Evolutionary conservation across 2,797 vertebrate species (phyloP).

Genomic region (Xerus rutilus): DNA sequence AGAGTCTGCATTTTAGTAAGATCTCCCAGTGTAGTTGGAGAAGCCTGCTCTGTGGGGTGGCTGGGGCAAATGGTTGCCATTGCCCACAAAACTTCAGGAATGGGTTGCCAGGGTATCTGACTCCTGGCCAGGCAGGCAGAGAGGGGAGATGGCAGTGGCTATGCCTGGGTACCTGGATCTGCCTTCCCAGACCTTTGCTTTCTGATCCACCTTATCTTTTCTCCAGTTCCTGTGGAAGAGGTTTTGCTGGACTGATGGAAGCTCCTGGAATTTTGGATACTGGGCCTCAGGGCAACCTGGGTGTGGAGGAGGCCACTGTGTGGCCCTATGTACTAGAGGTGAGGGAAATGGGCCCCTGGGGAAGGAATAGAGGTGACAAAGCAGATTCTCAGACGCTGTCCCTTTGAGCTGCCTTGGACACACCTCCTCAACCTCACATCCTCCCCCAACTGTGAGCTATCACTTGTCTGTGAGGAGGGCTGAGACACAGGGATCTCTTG

Average conservation of each 20-base stretch:
- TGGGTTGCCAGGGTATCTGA: background rate
- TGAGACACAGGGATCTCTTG: background rate
- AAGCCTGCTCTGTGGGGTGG: background rate
- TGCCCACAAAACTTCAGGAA: background rate
- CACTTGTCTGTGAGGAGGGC: background rate
- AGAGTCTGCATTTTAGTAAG: background rate
- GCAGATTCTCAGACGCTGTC: too few species aligned
- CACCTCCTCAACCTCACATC: background rate
- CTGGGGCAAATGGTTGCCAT: background rate
- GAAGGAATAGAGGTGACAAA: background rate
- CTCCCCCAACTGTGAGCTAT: rapidly evolving
- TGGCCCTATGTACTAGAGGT: conserved; percentile 15
- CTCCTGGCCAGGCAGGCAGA: background rate
- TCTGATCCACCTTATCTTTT: background rate
- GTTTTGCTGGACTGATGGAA: conserved; percentile 34
- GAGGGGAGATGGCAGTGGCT: background rate
- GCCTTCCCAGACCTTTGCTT: background rate
- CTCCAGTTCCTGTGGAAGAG: rapidly evolving
- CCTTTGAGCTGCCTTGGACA: background rate
- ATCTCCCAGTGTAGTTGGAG: background rate
- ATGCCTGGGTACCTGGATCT: background rate
- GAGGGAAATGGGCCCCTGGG: background rate
- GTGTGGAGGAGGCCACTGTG: rapidly evolving
- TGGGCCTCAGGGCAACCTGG: conserved; percentile 40
- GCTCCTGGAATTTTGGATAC: background rate